Base-by-base conservation (phyloP, 2,888 invertebrate genomes). In the Calliopum simillimum region DNA sequence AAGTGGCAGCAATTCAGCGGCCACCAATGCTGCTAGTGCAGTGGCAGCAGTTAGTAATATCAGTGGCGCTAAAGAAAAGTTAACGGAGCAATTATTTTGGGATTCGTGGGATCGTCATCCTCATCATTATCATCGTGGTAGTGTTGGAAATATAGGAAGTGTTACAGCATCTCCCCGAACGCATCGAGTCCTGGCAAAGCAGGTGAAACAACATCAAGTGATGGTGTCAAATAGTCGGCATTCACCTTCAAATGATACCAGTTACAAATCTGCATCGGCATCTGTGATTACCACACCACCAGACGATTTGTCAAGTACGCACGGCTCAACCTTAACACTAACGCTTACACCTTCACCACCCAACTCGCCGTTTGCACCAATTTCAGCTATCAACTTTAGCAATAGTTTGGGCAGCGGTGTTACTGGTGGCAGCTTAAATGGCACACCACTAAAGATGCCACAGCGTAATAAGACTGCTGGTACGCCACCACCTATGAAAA, bases 101-200 rank as follows among this genome's bases (percentile, higher is more conserved):
- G 97, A 97, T 86, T 96, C 96, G 8, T 97, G 96, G 96, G 96
- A 96, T 86, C 88, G 93, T 64, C 81, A 82, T 69, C 73, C 76
- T 46, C 84, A 82, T 73, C 81, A 70, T 46, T 88, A 77, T 88
- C 85, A 84, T 74, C 82, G 85, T 21, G 83, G 84, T 8, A 84
- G 83, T 73, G 76, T 83, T 53, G 83, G 83, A 25, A 87, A 83
- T 68, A 82, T 83, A 70, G 84, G 81, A 2, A 67, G 49, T n/a
- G 75, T 80, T 2, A 77, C 76, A 33, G 77, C 84, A 2, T 86
- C 85, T 2, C 85, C 85, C 4, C 79, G 84, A 13, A 73, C 82
- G n/a, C 79, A 85, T 75, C 82, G 80, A 23, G 76, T 76, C 46
- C 72, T 79, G 59, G 75, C 74, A 2, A 76, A 78, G 21, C 81